Base-by-base conservation (phyloP, 2,888 invertebrate species). In the Heliconius sara region DNA sequence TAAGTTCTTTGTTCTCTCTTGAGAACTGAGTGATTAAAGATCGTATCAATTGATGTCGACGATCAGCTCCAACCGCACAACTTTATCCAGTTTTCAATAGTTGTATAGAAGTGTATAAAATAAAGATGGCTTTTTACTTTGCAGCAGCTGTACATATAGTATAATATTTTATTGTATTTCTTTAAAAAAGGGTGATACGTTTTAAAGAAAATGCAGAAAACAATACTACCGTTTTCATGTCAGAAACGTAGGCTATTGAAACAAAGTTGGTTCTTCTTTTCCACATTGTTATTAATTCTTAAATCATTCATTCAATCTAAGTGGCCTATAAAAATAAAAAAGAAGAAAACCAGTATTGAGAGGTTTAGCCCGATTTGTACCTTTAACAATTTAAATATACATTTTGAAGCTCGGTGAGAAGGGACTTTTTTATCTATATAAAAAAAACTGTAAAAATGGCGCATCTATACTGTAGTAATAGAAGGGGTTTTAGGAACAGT, bases 11-110 rank as follows among this genome's bases (percentile, higher is more conserved):
- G 60, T 65, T 22, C 43, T 27, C 76, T 71, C 27, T 71, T 25
- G 76, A 80, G 74, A 73, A 70, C 34, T 60, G 73, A 78, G 76
- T 78, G 70, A 78, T 80, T 73, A 74, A 65, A 60, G 65, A 81
- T 77, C 78, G 57, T 52, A 52, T 70, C 76, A 80, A 78, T 80
- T 79, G 76, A 78, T 76, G 76, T 70, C 76, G 73, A 16, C 65
- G 65, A 80, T 70, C 73, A 66, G 39, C 66, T 76, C 34, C 73
- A 70, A 74, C 43, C 60, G 47, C 27, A 27, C 16, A 80, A 77
- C 76, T 76, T 80, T 63, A 27, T 67, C n/a, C 60, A n/a, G 60
- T 60, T 60, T 39, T n/a, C 73, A 39, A 73, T 60, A 73, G 34
- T 34, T 60, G 34, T 60, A 60, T 73, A 25, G 25, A 73, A 25